phyloP scores from a whole-genome alignment of 92 coral and sea anemone species.

The Meandrina meandrites region DNA sequence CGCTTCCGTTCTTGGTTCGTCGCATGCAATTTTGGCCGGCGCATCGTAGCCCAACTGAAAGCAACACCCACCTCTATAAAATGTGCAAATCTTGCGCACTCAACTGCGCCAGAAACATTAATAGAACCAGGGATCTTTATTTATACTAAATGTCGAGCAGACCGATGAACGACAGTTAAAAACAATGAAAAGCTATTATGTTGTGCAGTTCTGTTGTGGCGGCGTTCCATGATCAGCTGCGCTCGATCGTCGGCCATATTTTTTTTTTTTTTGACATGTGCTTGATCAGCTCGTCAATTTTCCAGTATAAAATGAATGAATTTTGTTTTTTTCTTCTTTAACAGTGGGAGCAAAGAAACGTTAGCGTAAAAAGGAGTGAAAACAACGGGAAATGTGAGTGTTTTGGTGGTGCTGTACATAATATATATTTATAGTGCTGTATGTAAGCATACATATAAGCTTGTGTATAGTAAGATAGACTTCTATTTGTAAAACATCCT shows the following conservation, averaged over 20 bases:
- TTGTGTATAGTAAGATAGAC: too few relatives aligned
- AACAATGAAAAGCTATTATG: not conserved
- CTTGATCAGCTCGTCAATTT: not conserved
- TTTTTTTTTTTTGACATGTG: not conserved
- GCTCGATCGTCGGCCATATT: not conserved
- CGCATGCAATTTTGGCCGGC: not conserved
- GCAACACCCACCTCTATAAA: not conserved
- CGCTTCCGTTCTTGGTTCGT: not conserved
- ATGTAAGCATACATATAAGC: too few relatives aligned
- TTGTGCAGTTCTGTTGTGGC: too few relatives aligned
- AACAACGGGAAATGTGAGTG: slow-evolving; percentile 38
- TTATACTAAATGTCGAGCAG: not conserved
- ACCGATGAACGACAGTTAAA: not conserved
- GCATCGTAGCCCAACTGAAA: not conserved
- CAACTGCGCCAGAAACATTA: not conserved
- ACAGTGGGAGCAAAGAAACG: slow-evolving; percentile 26
- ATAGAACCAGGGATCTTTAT: not conserved
- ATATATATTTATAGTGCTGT: too few relatives aligned
- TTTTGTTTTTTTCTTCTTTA: not conserved
- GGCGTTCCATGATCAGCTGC: too few relatives aligned
- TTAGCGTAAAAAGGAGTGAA: slow-evolving; percentile 17
- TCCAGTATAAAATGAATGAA: not conserved
- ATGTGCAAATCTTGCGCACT: not conserved
- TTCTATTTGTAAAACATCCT: too few relatives aligned
- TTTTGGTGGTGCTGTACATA: not conserved